Base-by-base conservation (phyloP, 2,888 invertebrate species). In the Aspidiotus rigidus region DNA sequence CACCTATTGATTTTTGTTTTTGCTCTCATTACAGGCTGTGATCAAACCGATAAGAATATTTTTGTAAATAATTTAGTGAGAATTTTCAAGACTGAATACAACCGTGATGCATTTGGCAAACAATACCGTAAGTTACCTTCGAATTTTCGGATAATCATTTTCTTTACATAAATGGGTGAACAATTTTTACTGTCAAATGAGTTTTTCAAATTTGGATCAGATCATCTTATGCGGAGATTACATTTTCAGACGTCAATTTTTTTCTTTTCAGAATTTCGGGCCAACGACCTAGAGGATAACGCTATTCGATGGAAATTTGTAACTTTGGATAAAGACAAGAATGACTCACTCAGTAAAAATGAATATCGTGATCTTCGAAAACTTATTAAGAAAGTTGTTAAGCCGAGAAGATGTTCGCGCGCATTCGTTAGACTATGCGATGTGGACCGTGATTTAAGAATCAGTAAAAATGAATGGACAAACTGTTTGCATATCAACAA, bases 301-400 rank as follows among this genome's bases (percentile, higher is more conserved):
- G 88, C 93, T 0, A 81, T 93, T 13, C 86, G 88, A 73, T 97
- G 96, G 96, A 95, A 96, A 79, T 97, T 96, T 78, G 80, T 83
- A 39, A 84, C 86, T 72, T 82, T 96, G 75, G 96, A 97, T 79
- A 80, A 81, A 72, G 89, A 96, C 79, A 82, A 82, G 62, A 91
- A 93, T 79, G 84, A 85, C 63, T 81, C 84, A 69, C 80, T 96
- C 74, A 89, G 90, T 77, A 86, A 86, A 75, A 83, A 84, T 59
- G 96, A 96, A 78, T 90, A 92, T 77, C 84, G 87, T 72, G 88
- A 89, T 73, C 80, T 96, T 44, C 84, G 88, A 74, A 83, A 88
- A 74, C 84, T 93, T 63, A 88, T 93, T 63, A 91, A 89, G 79
- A 91, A 92, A 80, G 87, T 89, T 72, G 90, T 94, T 67, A 89